Base-by-base conservation (phyloP, 2,888 invertebrate genomes). In the Heteropelma amictum region DNA sequence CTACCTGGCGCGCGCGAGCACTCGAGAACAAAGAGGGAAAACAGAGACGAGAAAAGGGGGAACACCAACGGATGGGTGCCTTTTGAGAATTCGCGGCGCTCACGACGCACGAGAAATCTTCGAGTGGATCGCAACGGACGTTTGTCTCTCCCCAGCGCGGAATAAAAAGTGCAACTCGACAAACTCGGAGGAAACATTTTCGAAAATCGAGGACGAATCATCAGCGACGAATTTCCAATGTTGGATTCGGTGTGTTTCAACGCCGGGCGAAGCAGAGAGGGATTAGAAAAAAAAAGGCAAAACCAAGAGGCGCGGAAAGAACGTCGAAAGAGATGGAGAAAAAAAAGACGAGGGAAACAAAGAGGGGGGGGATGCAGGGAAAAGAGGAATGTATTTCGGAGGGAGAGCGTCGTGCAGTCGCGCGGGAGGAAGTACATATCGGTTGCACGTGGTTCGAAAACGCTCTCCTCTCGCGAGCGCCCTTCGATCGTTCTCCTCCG, bases 351-450 rank as follows among this genome's bases (percentile, higher is more conserved):
- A 54, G 17, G 26, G 23, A 60, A n/a, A 2, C 8, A 54, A 54
- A 40, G 30, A n/a, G 45, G 33, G 21, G 10, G 17, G 26, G 40
- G 17, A 45, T 3, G 21, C 26, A 51, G 26, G 23, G 23, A 10
- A 7, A n/a, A 17, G 53, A 40, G 38, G 14, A 3, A 19, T 17
- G 19, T 2, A 7, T 12, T 10, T 21, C 1, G 26, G 12, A 26
- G 14, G 33, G 47, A 60, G 21, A 12, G 45, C 45, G 19, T 61
- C 33, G 58, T 14, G n/a, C 35, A 26, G 33, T n/a, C 14, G 7
- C 23, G n/a, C 84, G 85, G 85, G 83, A 83, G 84, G 8, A 28
- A 87, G 85, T 47, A 86, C 82, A 83, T 85, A 87, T 86, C 84
- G 87, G 83, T 84, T 86, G 84, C 86, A 85, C 84, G 83, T 87